Conservation (phyloP, 2,797 vertebrate genomes). For the Aulostomus chinensis region DNA sequence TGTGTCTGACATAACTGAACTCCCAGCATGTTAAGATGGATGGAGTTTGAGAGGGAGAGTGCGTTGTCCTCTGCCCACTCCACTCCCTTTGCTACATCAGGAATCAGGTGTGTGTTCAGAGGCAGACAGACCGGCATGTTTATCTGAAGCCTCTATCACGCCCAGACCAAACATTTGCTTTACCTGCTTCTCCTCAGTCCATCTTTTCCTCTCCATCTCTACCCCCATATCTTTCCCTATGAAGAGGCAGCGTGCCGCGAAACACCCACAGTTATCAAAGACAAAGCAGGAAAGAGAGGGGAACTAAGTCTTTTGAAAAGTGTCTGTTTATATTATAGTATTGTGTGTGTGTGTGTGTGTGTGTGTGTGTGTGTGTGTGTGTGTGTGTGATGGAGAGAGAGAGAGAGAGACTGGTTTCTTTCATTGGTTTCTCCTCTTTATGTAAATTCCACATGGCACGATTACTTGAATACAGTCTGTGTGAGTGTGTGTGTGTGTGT, state of each 20-base stretch:
- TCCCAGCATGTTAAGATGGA: not conserved
- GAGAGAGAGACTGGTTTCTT: too few relatives aligned
- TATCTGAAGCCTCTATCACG: conserved; percentile 54
- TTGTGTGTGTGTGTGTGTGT: conserved; percentile 7
- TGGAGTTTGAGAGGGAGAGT: not conserved
- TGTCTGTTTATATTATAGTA: too few relatives aligned
- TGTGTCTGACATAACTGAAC: not conserved
- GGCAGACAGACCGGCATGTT: conserved; percentile 55
- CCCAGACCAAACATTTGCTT: conserved; percentile 67
- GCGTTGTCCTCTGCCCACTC: not conserved
- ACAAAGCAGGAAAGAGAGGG: conserved; percentile 34
- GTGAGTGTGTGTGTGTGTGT: too few relatives aligned
- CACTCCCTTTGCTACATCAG: conserved; percentile 47
- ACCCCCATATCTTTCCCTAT: conserved; percentile 53
- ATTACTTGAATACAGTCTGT: too few relatives aligned
- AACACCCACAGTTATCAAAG: conserved; percentile 52
- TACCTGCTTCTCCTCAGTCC: conserved; percentile 28
- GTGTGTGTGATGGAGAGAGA: too few relatives aligned
- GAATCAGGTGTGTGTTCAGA: conserved; percentile 64
- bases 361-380: conserved; percentile 13
- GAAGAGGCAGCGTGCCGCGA: conserved; percentile 50
- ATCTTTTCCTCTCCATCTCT: conserved; percentile 14
- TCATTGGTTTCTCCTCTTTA: too few relatives aligned
- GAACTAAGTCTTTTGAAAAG: conserved; percentile 32
- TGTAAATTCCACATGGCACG: too few relatives aligned